Evolutionary conservation across 2,113 vertebrate species (phyloP).

Genomic region (Ophthalmolycus amberensis): DNA sequence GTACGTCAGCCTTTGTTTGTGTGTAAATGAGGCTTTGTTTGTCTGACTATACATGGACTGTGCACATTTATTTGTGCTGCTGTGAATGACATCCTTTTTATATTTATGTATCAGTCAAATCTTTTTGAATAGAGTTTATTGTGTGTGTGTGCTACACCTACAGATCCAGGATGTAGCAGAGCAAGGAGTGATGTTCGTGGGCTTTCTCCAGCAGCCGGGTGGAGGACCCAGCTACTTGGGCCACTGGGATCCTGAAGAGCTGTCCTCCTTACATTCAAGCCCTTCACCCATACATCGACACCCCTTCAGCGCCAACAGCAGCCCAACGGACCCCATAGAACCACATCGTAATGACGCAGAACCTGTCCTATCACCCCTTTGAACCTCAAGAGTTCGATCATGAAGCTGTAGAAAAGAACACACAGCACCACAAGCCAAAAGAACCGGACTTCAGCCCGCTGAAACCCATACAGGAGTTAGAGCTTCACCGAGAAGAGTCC

Average conservation of each 20-base stretch:
- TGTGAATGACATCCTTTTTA: conserved; percentile 38
- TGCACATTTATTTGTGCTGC: conserved; percentile 42
- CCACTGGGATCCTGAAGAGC: conserved; percentile 76
- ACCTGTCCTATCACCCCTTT: not conserved
- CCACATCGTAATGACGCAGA: conserved; percentile 17
- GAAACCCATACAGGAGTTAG: conserved; percentile 23
- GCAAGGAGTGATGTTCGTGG: conserved; percentile 91
- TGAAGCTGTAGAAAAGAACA: conserved; percentile 4
- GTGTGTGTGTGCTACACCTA: conserved; percentile 12
- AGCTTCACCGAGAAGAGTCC: conserved; percentile 15
- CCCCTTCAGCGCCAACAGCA: conserved; percentile 64
- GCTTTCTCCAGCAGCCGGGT: conserved; percentile 89
- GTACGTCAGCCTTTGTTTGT: conserved; percentile 71
- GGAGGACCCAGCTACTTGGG: conserved; percentile 71
- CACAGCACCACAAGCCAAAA: conserved; percentile 5
- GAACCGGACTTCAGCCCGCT: conserved; percentile 33
- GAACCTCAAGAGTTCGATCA: conserved; percentile 28
- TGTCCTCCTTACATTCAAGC: conserved; percentile 84
- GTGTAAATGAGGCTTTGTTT: conserved; percentile 73
- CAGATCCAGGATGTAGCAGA: conserved; percentile 95
- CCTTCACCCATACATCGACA: conserved; percentile 79
- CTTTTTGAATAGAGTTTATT: conserved; percentile 17
- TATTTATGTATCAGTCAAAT: conserved; percentile 16
- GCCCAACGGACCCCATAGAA: conserved; percentile 63
- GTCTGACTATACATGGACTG: conserved; percentile 29